Percentiles rank a stretch among this genome's conserved stretches.
Evolutionary conservation across 2,797 vertebrate species (phyloP).

Genomic region (Austrolebias charrua): DNA sequence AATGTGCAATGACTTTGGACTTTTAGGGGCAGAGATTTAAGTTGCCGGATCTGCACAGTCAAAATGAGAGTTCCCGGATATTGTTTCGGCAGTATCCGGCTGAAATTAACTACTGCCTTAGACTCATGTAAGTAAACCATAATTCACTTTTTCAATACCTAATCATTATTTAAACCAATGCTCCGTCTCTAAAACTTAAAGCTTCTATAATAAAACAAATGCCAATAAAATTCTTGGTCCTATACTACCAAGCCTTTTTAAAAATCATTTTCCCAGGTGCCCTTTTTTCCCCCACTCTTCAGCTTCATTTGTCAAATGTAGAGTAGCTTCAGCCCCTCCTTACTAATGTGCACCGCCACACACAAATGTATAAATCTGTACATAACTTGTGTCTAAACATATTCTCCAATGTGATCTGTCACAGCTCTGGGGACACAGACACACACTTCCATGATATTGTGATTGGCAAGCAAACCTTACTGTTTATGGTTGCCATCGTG

Average conservation of each 20-base stretch:
- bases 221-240: constrained; percentile 40
- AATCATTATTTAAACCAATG: no score
- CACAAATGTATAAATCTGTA: not conserved
- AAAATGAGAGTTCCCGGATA: no score
- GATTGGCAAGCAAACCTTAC: constrained; percentile 71
- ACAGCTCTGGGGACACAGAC: constrained; percentile 44
- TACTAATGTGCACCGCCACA: constrained; percentile 41
- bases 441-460: constrained; percentile 61
- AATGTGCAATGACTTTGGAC: no score
- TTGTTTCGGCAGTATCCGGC: no score
- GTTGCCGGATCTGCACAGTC: no score
- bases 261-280: constrained; percentile 51
- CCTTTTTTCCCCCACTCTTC: constrained; percentile 64
- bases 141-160: no score
- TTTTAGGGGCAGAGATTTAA: no score
- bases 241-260: constrained; percentile 55
- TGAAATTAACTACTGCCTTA: no score
- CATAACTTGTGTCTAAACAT: constrained; percentile 44
- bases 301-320: constrained; percentile 73
- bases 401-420: constrained; percentile 57
- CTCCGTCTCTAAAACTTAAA: no score
- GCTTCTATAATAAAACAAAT: no score
- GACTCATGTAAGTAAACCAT: no score
- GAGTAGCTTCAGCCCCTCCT: constrained; percentile 47
- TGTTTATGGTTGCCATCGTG: constrained; percentile 64